These are phyloP conservation scores for Eolophus roseicapilla DNA, from an alignment of 2,113 vertebrate genomes.

Conservation along the genomic window DNA sequence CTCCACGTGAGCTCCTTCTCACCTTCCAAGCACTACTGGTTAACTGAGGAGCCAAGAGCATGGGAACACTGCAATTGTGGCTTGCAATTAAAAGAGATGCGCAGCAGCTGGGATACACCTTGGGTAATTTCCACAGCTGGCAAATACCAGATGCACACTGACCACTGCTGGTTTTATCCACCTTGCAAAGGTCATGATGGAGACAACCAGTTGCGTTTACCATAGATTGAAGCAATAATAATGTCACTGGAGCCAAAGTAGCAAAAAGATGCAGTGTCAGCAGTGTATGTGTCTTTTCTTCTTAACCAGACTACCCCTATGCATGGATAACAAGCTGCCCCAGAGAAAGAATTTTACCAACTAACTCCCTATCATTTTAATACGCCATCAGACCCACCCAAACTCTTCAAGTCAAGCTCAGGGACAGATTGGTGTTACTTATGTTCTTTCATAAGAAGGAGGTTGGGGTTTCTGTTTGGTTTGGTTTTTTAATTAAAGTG, in stretches of 20 bases:
- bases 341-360: neutral
- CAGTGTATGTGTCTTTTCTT: neutral
- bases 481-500: neutral
- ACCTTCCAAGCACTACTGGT: neutral
- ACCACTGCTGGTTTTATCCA: neutral
- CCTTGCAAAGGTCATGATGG: neutral
- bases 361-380: neutral
- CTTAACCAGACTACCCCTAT: neutral
- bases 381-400: neutral
- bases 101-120: neutral
- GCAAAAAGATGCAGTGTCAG: neutral
- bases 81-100: neutral
- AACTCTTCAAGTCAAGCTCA: neutral
- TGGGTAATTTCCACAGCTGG: neutral
- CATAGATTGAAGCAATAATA: neutral
- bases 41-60: neutral
- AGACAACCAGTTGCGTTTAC: neutral
- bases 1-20: neutral
- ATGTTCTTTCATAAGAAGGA: rapidly evolving
- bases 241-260: neutral
- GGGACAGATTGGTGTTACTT: neutral
- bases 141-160: neutral
- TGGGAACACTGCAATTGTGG: neutral
- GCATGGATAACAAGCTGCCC: neutral
- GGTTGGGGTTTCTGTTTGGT: neutral